Evolutionary conservation across 2,888 invertebrate species (phyloP).

Genomic region (Siphlonurus alternatus): DNA sequence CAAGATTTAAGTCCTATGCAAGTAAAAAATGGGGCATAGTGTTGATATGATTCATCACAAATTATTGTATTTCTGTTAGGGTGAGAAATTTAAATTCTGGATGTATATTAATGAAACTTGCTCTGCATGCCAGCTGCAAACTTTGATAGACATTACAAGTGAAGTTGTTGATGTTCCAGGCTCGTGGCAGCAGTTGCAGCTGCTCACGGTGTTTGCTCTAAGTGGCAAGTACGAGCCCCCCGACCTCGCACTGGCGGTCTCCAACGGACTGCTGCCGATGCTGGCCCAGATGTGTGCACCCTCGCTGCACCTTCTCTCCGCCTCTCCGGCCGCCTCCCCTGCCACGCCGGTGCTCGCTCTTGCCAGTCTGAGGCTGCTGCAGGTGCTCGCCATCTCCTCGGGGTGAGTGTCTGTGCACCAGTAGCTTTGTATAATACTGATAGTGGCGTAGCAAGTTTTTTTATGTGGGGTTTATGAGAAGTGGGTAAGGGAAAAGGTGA

Average conservation of each 20-base stretch:
- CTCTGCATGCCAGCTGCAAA: too few relatives aligned
- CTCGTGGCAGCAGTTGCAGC: conserved; percentile 26
- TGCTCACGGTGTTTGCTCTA: conserved; percentile 35
- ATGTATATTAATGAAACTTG: too few relatives aligned
- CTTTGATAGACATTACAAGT: too few relatives aligned
- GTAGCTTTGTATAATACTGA: background rate
- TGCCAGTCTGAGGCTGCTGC: conserved; percentile 34
- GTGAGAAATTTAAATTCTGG: too few relatives aligned
- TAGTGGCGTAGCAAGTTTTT: background rate
- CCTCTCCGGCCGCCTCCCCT: conserved; percentile 14
- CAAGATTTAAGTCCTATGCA: too few relatives aligned
- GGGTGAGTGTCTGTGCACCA: conserved; percentile 23
- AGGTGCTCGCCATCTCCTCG: conserved; percentile 36
- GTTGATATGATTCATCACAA: too few relatives aligned
- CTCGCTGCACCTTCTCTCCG: conserved; percentile 13
- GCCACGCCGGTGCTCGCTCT: conserved; percentile 22
- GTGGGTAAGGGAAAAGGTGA: background rate
- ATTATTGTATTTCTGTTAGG: too few relatives aligned
- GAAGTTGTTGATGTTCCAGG: conserved; percentile 18
- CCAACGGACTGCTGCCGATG: conserved; percentile 32
- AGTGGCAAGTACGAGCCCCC: conserved; percentile 35
- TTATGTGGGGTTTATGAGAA: background rate
- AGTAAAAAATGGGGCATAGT: too few relatives aligned
- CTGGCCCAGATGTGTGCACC: conserved; percentile 26
- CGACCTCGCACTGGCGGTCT: conserved; percentile 38